Evolutionary conservation across 2,797 vertebrate genomes (phyloP).

Genomic region (Gallirallus australis): DNA sequence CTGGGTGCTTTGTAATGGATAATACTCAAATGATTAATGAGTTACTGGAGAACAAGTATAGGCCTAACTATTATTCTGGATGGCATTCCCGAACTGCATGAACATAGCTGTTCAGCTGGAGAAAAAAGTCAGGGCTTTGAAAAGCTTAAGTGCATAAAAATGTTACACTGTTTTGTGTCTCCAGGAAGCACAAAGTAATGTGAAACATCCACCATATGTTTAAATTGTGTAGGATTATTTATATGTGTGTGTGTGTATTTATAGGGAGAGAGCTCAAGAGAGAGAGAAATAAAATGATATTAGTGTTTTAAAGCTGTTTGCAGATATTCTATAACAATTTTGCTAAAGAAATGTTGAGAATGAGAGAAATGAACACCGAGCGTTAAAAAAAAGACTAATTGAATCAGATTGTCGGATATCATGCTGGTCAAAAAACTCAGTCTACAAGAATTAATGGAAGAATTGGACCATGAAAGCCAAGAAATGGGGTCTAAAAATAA

Average conservation of each 20-base stretch:
- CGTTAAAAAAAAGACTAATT: not conserved
- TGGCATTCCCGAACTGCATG: conserved; percentile 57
- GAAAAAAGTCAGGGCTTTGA: conserved; percentile 66
- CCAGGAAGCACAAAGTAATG: conserved; percentile 53
- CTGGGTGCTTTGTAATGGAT: conserved; percentile 37
- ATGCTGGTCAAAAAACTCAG: not conserved
- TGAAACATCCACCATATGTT: conserved; percentile 69
- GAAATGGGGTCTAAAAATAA: conserved; percentile 64
- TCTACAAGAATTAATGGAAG: conserved; percentile 61
- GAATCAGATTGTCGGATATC: not conserved
- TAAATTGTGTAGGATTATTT: conserved; percentile 25
- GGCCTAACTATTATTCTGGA: conserved; percentile 52
- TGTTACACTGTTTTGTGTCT: conserved; percentile 40
- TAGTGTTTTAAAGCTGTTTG: conserved; percentile 52
- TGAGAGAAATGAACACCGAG: not conserved
- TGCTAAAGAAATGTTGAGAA: conserved; percentile 7
- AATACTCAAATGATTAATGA: conserved; percentile 72
- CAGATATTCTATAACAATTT: not conserved
- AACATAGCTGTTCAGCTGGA: conserved; percentile 58
- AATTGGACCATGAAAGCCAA: conserved; percentile 38
- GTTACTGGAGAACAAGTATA: conserved; percentile 59
- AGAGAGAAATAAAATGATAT: conserved; percentile 26
- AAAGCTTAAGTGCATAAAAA: conserved; percentile 66
- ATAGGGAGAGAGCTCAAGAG: not conserved
- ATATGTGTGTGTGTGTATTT: not conserved